Base-by-base conservation (phyloP, 2,797 vertebrate genomes). In the Sebastes diaconus region DNA sequence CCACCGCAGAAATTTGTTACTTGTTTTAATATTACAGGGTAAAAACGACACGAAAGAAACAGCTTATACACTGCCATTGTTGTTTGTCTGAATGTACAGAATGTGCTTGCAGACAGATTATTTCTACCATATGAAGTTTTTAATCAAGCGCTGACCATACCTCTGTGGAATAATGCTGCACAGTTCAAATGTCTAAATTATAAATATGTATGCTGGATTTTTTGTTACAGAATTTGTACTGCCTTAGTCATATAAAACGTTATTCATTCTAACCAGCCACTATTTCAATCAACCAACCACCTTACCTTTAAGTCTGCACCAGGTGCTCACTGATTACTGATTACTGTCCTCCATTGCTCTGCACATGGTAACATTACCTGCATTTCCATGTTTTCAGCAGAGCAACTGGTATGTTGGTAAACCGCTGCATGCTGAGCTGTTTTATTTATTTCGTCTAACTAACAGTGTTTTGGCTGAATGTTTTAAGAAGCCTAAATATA, bases 1-100 rank as follows among this genome's bases (percentile, higher is more conserved):
- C 55, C 60, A 83, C 67, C 80, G 32, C 68, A 70, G 75, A 75
- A 24, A 89, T 90, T 86, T 88, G 79, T 75, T 54, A 7, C 85
- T 83, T 65, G 16, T 78, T 83, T 74, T 77, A 80, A 78, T 81
- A 67, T 54, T 68, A 75, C 2, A 67, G 25, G 20, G 36, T 52
- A 55, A 68, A 63, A 42, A 42, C 39, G 14, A 16, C 55, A 76
- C 2, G 5, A 73, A 59, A 27, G 63, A 18, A 8, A n/a, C 6
- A 24, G 32, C 5, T 46, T 54, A 57, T 36, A 79, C 75, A 68
- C 34, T 25, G 36, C 50, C 20, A 5, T 6, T 14, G 39, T 34
- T 73, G 69, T 71, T 75, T 59, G 14, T 75, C 55, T 58, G 75
- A 57, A 57, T 58, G 4, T 18, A 65, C 36, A 39, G 36, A 1